Evolutionary conservation across 2,888 invertebrate species (phyloP), one percentile per base, ranked within the genome.

Genomic region (Cantharis lateralis): DNA sequence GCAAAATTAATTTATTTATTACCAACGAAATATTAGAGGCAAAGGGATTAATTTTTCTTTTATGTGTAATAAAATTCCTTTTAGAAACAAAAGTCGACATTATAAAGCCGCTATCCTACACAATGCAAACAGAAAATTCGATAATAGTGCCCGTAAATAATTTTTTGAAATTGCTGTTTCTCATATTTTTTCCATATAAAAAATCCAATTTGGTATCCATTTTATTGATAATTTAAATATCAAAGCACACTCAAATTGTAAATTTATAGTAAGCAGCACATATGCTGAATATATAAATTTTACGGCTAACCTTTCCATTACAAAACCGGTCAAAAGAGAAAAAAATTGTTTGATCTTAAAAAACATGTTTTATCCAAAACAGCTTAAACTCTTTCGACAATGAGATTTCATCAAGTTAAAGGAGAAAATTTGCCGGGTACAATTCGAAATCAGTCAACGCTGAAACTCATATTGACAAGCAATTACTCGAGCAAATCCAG

Each of bases 401-500:
- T 64, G 26, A 72, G 68, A 72, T 64, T 72, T 70, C 64, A 70
- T 70, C 76, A 72, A 70, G 18, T 26, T 20, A 68, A 75, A 28
- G 18, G 64, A 64, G 61, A 70, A 68, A 69, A 75, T 72, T 70
- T 61, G 28, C 15, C 26, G 62, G 18, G 62, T 69, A 62, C 48
- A 74, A 66, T 73, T 74, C 71, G 16, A 28, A 77, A 77, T 70
- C 71, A 68, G 71, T 77, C 73, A 70, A 69, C 72, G 78, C 72
- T 75, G 69, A 78, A 78, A 78, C 75, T 70, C 70, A 75, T 78
- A 78, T 72, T 72, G 78, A 78, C 75, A 75, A 75, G 78, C 78
- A 78, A 78, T 78, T 78, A 78, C 78, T 78, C 75, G 75, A 78
- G 75, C 75, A 75, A 77, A 78, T 75, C 75, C 78, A 63, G 72